A percentile compares a stretch with the other conserved stretches of the same genome.
Evolutionary conservation across 1,140 invertebrate genomes (phyloP).

Genomic region (Hydropsyche tenuis): DNA sequence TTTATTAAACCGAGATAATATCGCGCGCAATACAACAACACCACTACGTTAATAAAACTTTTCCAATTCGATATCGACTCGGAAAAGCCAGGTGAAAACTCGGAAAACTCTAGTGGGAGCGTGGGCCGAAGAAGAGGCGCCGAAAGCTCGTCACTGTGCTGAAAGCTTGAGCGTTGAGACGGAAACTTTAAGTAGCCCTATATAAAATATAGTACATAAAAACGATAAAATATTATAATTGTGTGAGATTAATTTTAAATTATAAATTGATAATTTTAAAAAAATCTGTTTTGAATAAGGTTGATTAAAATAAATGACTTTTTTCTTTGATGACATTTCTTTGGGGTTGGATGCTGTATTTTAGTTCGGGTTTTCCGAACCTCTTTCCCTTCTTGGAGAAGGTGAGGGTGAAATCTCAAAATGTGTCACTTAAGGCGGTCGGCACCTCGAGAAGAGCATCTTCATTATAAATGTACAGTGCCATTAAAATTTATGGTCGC

Average conservation of each 20-base stretch:
- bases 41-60: conserved; percentile 41
- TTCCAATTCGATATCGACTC: conserved; percentile 38
- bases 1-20: conserved; percentile 6
- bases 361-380: not conserved
- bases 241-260: not conserved
- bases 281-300: no score
- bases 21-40: conserved; percentile 20
- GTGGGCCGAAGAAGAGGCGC: not conserved
- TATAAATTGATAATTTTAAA: no score
- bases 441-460: conserved; percentile 12
- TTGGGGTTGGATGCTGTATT: not conserved
- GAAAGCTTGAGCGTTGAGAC: not conserved
- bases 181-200: not conserved
- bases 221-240: not conserved
- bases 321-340: no score
- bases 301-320: no score
- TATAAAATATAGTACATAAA: not conserved
- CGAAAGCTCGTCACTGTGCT: conserved; percentile 8
- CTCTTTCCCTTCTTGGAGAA: not conserved
- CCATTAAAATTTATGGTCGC: conserved; percentile 26
- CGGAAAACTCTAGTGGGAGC: not conserved
- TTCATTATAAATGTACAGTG: conserved; percentile 32
- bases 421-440: conserved; percentile 25
- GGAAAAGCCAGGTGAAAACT: not conserved
- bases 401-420: conserved; percentile 13